These are phyloP conservation scores for Lepas anatifera DNA, from an alignment of 2,888 invertebrate genomes.

Conservation along the genomic window DNA sequence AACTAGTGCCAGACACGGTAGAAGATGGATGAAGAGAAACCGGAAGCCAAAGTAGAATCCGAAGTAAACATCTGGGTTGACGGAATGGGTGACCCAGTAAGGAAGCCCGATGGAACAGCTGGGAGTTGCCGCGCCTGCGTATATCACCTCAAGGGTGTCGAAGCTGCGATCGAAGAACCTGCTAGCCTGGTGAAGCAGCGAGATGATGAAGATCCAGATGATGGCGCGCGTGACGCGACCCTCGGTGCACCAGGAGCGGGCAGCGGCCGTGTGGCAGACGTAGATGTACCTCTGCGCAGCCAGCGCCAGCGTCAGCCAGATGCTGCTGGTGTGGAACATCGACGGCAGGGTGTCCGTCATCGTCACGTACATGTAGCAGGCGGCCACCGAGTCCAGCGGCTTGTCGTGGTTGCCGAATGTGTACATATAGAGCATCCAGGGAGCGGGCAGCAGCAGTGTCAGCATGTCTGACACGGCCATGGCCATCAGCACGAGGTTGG, in stretches of 20 bases:
- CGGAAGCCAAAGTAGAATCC: conserved; percentile 71
- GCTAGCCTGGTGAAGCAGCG: conserved; percentile 68
- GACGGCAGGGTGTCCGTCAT: conserved; percentile 57
- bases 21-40: conserved; percentile 81
- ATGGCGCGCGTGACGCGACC: conserved; percentile 65
- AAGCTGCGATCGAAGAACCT: conserved; percentile 37
- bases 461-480: conserved; percentile 94
- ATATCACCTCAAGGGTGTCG: conserved; percentile 25
- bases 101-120: conserved; percentile 37
- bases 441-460: conserved; percentile 78
- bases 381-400: conserved; percentile 56
- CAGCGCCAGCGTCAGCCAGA: conserved; percentile 80
- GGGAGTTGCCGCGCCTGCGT: conserved; percentile 23
- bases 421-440: conserved; percentile 85
- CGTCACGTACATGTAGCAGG: conserved; percentile 60
- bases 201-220: conserved; percentile 60
- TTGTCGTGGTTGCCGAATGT: conserved; percentile 77
- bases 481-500: conserved; percentile 77
- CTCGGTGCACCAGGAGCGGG: conserved; percentile 55
- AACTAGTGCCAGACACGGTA: conserved; percentile 78
- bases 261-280: conserved; percentile 82
- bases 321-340: conserved; percentile 85
- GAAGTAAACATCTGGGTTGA: conserved; percentile 64
- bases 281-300: conserved; percentile 90
- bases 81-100: conserved; percentile 49